Conservation (phyloP, 2,797 vertebrate genomes). For the Gallinago nigripennis region DNA sequence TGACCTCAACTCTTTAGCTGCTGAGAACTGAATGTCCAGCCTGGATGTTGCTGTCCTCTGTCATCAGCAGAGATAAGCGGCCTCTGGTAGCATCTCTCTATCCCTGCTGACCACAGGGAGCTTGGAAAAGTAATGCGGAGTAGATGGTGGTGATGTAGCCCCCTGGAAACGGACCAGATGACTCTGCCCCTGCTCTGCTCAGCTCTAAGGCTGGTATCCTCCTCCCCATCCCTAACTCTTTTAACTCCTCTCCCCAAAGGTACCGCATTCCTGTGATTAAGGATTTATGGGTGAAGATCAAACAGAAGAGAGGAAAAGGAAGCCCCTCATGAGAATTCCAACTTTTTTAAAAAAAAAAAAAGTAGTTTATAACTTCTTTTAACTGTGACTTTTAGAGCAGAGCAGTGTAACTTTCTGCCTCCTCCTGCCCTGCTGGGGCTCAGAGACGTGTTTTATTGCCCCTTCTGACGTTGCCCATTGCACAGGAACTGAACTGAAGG, state of each 20-base stretch:
- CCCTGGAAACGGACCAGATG: slow-evolving; percentile 26
- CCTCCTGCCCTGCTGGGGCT: not conserved
- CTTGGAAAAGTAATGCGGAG: not conserved
- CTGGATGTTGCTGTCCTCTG: slow-evolving; percentile 25
- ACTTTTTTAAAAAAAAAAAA: not conserved
- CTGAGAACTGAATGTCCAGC: slow-evolving; percentile 32
- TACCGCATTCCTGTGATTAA: slow-evolving; percentile 43
- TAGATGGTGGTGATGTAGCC: slow-evolving; percentile 20
- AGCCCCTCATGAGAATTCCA: slow-evolving; percentile 36
- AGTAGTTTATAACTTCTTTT: slow-evolving; percentile 68
- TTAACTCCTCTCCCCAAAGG: slow-evolving; percentile 60
- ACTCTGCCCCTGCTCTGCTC: slow-evolving; percentile 2
- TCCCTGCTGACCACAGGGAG: slow-evolving; percentile 29
- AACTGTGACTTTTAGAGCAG: slow-evolving; percentile 62
- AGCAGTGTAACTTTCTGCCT: slow-evolving; percentile 25
- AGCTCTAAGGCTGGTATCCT: slow-evolving; percentile 12
- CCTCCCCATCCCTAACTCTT: slow-evolving; percentile 32
- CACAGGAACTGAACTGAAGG: not conserved
- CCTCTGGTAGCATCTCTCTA: slow-evolving; percentile 13
- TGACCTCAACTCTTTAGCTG: slow-evolving; percentile 54
- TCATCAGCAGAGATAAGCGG: slow-evolving; percentile 20
- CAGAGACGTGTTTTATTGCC: not conserved
- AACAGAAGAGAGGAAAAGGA: slow-evolving; percentile 46
- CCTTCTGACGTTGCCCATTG: fast-evolving
- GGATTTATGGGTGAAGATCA: slow-evolving; percentile 55